Conservation (phyloP, 2,888 invertebrate genomes). For the Marronus borbonicus region DNA sequence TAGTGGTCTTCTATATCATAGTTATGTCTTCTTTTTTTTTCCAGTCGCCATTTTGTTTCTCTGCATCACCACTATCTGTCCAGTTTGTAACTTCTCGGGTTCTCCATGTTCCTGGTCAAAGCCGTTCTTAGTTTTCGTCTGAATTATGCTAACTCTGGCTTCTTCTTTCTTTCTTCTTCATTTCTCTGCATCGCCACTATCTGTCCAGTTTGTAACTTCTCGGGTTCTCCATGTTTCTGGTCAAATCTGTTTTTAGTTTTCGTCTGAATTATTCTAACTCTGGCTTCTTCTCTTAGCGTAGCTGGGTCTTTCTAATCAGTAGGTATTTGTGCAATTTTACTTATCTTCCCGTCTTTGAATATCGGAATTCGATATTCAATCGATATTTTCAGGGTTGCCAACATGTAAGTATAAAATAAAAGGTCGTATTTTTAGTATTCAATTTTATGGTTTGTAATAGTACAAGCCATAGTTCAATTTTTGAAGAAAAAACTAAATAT, state of each 20-base stretch:
- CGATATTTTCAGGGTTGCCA: no score
- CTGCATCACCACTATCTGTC: not conserved
- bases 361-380: no score
- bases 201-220: not conserved
- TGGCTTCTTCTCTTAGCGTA: not conserved
- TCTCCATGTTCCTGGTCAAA: not conserved
- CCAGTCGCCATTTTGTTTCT: slow-evolving; percentile 1
- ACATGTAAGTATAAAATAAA: no score
- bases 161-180: no score
- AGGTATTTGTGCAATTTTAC: not conserved
- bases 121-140: not conserved
- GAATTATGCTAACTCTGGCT: slow-evolving; percentile 1
- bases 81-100: not conserved
- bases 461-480: no score
- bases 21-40: no score
- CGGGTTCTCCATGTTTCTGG: not conserved
- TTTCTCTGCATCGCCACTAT: not conserved
- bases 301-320: not conserved
- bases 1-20: no score
- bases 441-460: no score
- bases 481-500: no score
- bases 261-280: not conserved
- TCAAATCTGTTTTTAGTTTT: not conserved
- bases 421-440: no score
- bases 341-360: not conserved